Conservation (phyloP, 2,888 invertebrate species). For the Lepetodrilus schrolli region DNA sequence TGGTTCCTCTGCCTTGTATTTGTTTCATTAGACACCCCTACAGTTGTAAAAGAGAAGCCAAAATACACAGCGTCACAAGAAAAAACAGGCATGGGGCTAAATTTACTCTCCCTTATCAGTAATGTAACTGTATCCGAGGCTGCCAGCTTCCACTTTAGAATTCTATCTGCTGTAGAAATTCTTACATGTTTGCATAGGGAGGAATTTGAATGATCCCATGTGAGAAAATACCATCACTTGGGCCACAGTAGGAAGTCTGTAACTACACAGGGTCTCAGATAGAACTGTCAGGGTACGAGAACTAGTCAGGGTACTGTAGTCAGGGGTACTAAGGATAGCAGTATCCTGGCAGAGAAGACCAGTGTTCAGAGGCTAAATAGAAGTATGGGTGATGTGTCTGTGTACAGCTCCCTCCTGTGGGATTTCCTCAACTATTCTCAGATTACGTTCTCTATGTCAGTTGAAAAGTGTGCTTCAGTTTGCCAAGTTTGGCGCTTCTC, state of each 20-base stretch:
- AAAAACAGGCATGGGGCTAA: background rate
- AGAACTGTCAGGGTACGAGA: too few species aligned
- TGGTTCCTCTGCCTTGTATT: too few species aligned
- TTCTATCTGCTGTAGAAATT: slow-evolving; percentile 10
- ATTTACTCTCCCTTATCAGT: slow-evolving; percentile 1
- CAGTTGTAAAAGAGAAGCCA: background rate
- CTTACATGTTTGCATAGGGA: background rate
- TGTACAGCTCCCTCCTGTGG: background rate
- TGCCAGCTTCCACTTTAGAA: background rate
- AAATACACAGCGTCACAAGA: background rate
- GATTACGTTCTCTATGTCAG: background rate
- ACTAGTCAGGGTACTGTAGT: too few species aligned
- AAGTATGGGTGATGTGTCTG: background rate
- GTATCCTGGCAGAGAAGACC: background rate
- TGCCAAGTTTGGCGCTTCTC: background rate
- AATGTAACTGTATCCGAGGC: background rate
- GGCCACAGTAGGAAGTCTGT: too few species aligned
- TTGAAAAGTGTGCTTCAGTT: background rate
- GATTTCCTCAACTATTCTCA: background rate
- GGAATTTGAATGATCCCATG: background rate
- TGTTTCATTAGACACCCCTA: background rate
- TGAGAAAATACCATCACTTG: background rate
- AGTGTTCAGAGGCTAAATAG: background rate
- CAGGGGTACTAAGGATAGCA: too few species aligned
- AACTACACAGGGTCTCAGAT: too few species aligned